phyloP scores from a whole-genome alignment of 1,140 invertebrate genomes.

The Dendrolimus kikuchii region DNA sequence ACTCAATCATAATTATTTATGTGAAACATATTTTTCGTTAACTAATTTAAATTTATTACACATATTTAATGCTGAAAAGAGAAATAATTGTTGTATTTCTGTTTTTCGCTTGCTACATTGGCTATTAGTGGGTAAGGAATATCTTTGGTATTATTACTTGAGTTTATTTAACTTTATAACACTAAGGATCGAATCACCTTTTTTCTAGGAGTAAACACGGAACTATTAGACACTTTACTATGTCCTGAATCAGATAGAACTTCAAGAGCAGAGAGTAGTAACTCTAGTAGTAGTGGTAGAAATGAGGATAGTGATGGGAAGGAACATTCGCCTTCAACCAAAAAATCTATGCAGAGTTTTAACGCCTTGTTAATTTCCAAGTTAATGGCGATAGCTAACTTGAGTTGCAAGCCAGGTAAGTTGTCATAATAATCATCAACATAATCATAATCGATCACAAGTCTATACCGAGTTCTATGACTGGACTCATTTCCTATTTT shows the following conservation, averaged over 20 bases:
- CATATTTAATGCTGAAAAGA: too few species aligned
- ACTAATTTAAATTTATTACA: too few species aligned
- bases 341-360: conserved; percentile 37
- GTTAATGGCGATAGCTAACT: conserved; percentile 50
- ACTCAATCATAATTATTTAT: too few species aligned
- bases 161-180: conserved; percentile 4
- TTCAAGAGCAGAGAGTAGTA: conserved; percentile 8
- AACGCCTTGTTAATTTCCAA: conserved; percentile 54
- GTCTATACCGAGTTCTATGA: too few species aligned
- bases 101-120: conserved; percentile 30
- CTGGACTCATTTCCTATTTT: too few species aligned
- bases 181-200: conserved; percentile 8
- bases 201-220: conserved; percentile 53
- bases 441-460: too few species aligned
- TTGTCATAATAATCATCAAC: not conserved
- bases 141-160: conserved; percentile 6
- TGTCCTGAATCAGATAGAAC: conserved; percentile 35
- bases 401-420: conserved; percentile 87
- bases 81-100: too few species aligned
- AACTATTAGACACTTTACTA: conserved; percentile 51
- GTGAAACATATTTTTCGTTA: too few species aligned
- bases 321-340: conserved; percentile 16
- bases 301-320: conserved; percentile 15
- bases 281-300: not conserved
- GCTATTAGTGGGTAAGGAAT: conserved; percentile 56